Base-by-base conservation (phyloP, 2,888 invertebrate genomes). In the Syritta pipiens region DNA sequence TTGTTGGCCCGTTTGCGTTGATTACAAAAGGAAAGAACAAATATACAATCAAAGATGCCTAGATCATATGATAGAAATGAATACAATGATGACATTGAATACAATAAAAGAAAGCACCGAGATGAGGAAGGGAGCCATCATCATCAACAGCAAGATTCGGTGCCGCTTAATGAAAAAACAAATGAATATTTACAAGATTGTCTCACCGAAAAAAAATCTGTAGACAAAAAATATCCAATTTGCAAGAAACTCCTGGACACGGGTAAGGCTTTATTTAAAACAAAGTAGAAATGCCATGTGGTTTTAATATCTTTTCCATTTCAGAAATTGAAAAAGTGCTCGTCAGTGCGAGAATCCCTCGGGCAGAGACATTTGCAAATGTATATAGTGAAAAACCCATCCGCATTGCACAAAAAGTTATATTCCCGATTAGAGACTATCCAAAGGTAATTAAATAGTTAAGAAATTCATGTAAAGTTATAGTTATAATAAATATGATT, bases 151-250 rank as follows among this genome's bases (percentile, higher is more conserved):
- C 83, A 84, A 35, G 88, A 88, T 74, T 83, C 86, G 9, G 86
- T 86, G 4, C 91, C 91, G 86, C 86, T 92, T 71, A 91, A 91
- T 83, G 93, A 93, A 85, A 94, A 94, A 89, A 93, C 94, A 85
- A 93, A 92, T 63, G 94, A 94, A 87, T 95, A 95, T 86, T 92
- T 95, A 84, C 90, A 93, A 32, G 94, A 94, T 85, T 90, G 95
- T 65, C 86, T 95, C 37, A 90, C 92, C 69, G 94, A 94, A 85
- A 94, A 94, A 85, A 91, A 93, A 60, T 90, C 91, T 79, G 88
- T 94, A 14, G 93, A 91, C 75, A 90, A 91, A 53, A 94, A 93
- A 84, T 92, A 92, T 85, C 92, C 93, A 1, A 91, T 93, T 82
- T 92, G 93, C 4, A 90, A 91, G 22, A 91, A 92, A 72, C 90